Evolutionary conservation across 2,113 vertebrate genomes (phyloP).

Genomic region (Charina bottae): DNA sequence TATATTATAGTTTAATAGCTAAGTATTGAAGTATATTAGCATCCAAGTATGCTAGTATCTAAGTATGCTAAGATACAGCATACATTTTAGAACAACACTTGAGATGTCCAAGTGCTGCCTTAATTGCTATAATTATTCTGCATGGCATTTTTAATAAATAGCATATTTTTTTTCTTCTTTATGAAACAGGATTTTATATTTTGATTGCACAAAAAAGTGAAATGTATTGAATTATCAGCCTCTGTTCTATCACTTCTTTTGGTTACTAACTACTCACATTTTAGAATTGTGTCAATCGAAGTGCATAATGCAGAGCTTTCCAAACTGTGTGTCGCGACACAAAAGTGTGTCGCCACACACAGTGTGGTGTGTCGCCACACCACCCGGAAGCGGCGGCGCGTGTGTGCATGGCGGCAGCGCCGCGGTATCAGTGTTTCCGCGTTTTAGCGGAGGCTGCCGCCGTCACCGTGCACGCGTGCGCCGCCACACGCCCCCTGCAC

Average conservation of each 20-base stretch:
- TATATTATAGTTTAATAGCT: neutral
- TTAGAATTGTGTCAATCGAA: neutral
- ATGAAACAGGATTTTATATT: neutral
- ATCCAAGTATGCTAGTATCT: neutral
- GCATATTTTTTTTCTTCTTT: neutral
- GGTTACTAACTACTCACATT: neutral
- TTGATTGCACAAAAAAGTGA: neutral
- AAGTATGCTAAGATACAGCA: neutral
- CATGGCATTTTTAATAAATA: neutral
- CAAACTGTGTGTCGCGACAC: too few species aligned
- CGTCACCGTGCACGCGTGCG: too few species aligned
- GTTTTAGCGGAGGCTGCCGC: too few species aligned
- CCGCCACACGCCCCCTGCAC: too few species aligned
- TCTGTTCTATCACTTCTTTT: neutral
- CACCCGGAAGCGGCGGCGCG: too few species aligned
- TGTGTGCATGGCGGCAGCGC: too few species aligned
- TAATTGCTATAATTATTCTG: neutral
- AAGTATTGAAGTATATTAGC: neutral
- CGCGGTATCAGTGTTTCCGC: too few species aligned
- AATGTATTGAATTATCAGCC: neutral
- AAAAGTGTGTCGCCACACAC: too few species aligned
- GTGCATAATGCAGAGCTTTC: too few species aligned
- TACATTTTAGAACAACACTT: neutral
- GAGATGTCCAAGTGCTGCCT: neutral
- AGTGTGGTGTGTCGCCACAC: too few species aligned